Evolutionary conservation across 2,113 vertebrate genomes (phyloP).

Genomic region (Neogobius melanostomus): DNA sequence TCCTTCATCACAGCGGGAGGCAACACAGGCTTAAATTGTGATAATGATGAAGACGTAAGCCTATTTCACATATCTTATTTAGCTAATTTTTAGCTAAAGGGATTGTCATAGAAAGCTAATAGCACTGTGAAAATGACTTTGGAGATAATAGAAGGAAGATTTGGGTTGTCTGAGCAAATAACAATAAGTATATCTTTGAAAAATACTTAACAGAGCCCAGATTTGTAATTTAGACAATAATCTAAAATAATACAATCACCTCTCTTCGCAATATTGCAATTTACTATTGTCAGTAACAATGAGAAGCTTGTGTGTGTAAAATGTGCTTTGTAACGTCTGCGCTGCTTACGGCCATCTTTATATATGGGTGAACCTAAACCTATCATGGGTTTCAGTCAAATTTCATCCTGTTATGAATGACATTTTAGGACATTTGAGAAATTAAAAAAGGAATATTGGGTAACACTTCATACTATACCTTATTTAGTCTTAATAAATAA

Average conservation of each 20-base stretch:
- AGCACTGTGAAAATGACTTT: conserved; percentile 32
- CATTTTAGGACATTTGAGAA: no score
- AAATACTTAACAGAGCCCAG: neutral
- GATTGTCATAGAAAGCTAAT: conserved; percentile 21
- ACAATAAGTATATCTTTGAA: neutral
- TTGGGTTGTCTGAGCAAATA: neutral
- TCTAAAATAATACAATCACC: neutral
- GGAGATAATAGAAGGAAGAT: conserved; percentile 12
- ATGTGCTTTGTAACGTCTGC: no score
- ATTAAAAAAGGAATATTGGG: no score
- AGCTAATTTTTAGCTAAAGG: conserved; percentile 2
- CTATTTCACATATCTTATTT: neutral
- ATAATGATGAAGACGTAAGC: conserved; percentile 4
- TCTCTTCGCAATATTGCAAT: neutral
- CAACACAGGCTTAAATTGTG: conserved; percentile 30
- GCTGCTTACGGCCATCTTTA: no score
- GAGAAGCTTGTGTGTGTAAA: neutral
- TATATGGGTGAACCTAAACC: no score
- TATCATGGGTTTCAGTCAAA: no score
- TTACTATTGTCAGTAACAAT: neutral
- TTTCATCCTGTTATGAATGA: no score
- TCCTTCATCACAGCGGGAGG: conserved; percentile 18
- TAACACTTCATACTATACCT: no score
- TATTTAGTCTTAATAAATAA: no score
- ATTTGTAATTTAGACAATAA: neutral